Conservation (phyloP, 2,888 invertebrate genomes). For the Zaprionus obscuricornis region DNA sequence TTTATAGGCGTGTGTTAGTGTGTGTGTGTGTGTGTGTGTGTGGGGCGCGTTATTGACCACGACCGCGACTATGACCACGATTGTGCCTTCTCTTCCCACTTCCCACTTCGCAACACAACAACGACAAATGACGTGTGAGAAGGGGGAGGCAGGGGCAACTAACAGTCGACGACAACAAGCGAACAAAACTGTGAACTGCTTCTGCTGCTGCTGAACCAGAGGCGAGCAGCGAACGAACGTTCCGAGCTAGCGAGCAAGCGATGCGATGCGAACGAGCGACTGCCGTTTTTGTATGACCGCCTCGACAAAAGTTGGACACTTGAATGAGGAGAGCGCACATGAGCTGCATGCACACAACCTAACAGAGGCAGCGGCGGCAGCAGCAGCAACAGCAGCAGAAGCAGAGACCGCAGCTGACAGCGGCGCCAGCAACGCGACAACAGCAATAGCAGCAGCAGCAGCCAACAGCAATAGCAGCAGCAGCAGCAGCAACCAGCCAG, state of each 20-base stretch:
- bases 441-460: slow-evolving; percentile 19
- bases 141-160: no score
- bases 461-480: slow-evolving; percentile 32
- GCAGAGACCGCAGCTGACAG: slow-evolving; percentile 56
- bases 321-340: slow-evolving; percentile 81
- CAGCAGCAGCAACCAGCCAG: slow-evolving; percentile 48
- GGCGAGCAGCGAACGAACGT: slow-evolving; percentile 31
- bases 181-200: no score
- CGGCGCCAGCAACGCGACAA: slow-evolving; percentile 51
- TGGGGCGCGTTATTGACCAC: slow-evolving; percentile 54
- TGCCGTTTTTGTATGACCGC: slow-evolving; percentile 77
- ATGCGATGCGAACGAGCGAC: slow-evolving; percentile 59
- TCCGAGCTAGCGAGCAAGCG: slow-evolving; percentile 35
- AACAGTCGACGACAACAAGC: no score
- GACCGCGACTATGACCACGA: slow-evolving; percentile 29
- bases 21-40: no score
- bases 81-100: slow-evolving; percentile 11
- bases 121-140: slow-evolving; percentile 40
- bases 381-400: slow-evolving; percentile 45
- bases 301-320: slow-evolving; percentile 82
- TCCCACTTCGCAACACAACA: no score
- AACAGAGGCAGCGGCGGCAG: slow-evolving; percentile 47
- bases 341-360: slow-evolving; percentile 78
- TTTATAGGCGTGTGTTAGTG: slow-evolving; percentile 64
- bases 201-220: no score